phyloP scores from a whole-genome alignment of 2,888 invertebrate species.

The Amorpha juglandis region DNA sequence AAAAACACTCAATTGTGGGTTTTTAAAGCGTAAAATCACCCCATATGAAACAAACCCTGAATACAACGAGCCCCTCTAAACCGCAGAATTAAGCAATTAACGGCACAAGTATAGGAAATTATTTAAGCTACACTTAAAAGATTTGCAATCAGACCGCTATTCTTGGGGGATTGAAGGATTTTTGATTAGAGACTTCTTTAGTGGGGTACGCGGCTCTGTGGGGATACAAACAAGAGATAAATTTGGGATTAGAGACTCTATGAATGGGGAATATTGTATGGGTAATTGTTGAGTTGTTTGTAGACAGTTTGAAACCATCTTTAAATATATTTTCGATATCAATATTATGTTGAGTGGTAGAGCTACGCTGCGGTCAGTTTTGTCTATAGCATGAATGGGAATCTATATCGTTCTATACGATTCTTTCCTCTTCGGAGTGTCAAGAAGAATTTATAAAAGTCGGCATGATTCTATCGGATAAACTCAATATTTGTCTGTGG shows the following conservation, averaged over 20 bases:
- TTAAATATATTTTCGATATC: no score
- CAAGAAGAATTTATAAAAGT: no score
- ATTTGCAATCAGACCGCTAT: slow-evolving; percentile 43
- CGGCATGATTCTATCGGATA: no score
- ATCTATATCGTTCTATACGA: no score
- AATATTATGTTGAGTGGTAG: no score
- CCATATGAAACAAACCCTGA: neutral
- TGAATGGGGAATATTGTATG: slow-evolving; percentile 10
- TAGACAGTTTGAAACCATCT: no score
- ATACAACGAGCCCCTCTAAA: neutral
- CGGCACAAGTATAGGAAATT: slow-evolving; percentile 17
- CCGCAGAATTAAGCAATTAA: slow-evolving; percentile 14
- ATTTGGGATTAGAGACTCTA: slow-evolving; percentile 12
- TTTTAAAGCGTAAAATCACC: neutral
- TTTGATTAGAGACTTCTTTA: slow-evolving; percentile 35
- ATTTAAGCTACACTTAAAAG: slow-evolving; percentile 23
- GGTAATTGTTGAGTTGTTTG: neutral
- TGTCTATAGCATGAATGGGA: no score
- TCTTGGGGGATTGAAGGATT: slow-evolving; percentile 29
- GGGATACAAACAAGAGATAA: slow-evolving; percentile 6
- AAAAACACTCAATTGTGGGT: neutral
- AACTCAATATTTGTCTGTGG: no score
- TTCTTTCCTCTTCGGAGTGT: no score
- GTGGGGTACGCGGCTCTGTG: slow-evolving; percentile 4
- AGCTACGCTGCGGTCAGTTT: no score